Conservation (phyloP, 2,888 invertebrate genomes). For the Diloba caeruleocephala region DNA sequence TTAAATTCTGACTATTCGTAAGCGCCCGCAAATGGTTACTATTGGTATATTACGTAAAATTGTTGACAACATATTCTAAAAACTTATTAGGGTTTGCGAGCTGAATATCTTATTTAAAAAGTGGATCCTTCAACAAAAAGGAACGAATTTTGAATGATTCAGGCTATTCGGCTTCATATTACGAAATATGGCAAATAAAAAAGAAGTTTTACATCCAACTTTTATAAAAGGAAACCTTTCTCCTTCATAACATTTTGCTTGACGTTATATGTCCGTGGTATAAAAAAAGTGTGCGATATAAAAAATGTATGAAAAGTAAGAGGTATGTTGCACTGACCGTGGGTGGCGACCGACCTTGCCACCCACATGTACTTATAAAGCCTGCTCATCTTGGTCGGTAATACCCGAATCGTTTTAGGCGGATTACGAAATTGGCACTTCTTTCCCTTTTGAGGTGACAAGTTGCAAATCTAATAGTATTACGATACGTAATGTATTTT, state of each 20-base stretch:
- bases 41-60: too few species aligned
- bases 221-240: slow-evolving; percentile 11
- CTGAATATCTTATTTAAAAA: too few species aligned
- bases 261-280: not conserved
- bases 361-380: slow-evolving; percentile 20
- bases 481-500: too few species aligned
- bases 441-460: not conserved
- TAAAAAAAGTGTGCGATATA: slow-evolving; percentile 10
- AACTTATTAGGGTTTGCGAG: too few species aligned
- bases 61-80: too few species aligned
- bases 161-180: too few species aligned
- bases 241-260: not conserved
- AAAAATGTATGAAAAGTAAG: slow-evolving; percentile 41
- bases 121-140: too few species aligned
- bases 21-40: too few species aligned
- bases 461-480: slow-evolving; percentile 1
- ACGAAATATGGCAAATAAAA: too few species aligned
- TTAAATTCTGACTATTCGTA: too few species aligned
- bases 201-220: too few species aligned
- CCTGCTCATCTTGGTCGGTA: slow-evolving; percentile 42
- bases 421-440: slow-evolving; percentile 28
- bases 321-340: slow-evolving; percentile 28
- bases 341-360: slow-evolving; percentile 43
- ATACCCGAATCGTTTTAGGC: slow-evolving; percentile 21
- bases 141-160: too few species aligned